phyloP scores from a whole-genome alignment of 2,113 vertebrate species.

The Rynchops niger region DNA sequence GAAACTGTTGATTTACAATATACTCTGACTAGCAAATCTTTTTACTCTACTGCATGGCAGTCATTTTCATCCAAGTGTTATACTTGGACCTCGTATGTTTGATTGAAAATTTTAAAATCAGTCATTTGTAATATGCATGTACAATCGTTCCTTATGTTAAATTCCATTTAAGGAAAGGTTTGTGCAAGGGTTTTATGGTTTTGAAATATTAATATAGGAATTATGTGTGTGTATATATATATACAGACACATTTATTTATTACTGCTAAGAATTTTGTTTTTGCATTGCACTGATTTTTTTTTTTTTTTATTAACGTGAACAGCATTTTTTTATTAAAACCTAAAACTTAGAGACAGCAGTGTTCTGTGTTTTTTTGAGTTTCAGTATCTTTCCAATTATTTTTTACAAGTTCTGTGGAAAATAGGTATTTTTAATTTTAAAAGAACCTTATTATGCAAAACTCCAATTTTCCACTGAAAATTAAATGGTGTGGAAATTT shows the following conservation, averaged over 20 bases:
- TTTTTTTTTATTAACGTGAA: background rate
- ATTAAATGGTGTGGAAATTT: background rate
- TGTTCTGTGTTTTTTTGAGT: background rate
- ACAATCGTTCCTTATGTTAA: background rate
- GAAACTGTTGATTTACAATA: background rate
- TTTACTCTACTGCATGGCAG: background rate
- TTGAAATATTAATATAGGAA: background rate
- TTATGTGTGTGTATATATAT: background rate
- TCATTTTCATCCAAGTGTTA: background rate
- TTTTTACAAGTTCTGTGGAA: background rate
- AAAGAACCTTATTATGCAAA: background rate
- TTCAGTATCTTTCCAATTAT: accelerated
- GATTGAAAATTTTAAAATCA: background rate
- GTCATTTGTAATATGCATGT: background rate
- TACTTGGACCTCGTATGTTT: background rate
- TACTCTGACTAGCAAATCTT: background rate
- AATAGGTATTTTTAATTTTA: background rate
- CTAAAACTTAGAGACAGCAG: background rate
- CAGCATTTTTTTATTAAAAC: background rate
- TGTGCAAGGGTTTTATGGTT: background rate
- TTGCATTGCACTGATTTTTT: background rate
- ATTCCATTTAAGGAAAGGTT: background rate
- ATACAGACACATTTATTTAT: background rate
- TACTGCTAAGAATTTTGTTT: background rate
- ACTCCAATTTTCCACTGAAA: background rate